phyloP scores from a whole-genome alignment of 2,888 invertebrate species.

The Pristionchus arcanus region DNA sequence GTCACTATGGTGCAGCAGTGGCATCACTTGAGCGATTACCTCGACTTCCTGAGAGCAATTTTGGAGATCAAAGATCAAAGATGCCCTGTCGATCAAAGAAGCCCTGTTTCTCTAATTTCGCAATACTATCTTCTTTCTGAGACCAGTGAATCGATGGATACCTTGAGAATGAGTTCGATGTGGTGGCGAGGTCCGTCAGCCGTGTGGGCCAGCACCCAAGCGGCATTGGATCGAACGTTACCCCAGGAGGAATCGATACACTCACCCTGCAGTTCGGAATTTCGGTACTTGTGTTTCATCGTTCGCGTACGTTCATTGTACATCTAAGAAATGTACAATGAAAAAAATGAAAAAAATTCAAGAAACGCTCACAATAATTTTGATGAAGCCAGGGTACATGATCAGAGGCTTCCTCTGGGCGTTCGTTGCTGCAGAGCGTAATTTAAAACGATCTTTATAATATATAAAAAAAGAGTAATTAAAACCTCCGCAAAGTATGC shows the following conservation, averaged over 20 bases:
- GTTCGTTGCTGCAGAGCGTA: slow-evolving; percentile 30
- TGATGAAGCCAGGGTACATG: slow-evolving; percentile 8
- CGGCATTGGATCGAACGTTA: slow-evolving; percentile 37
- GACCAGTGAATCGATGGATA: not conserved
- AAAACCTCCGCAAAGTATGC: not conserved
- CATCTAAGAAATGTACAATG: too few species aligned
- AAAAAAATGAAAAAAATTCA: too few species aligned
- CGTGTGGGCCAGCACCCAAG: slow-evolving; percentile 28
- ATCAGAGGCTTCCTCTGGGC: slow-evolving; percentile 1
- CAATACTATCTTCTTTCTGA: too few species aligned
- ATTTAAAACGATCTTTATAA: too few species aligned
- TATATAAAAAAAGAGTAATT: too few species aligned
- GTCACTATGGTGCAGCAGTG: not conserved
- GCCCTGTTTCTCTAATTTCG: not conserved
- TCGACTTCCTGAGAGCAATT: not conserved
- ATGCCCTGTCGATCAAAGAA: too few species aligned
- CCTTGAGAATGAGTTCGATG: slow-evolving; percentile 11
- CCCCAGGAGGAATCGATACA: not conserved
- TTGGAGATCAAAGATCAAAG: too few species aligned
- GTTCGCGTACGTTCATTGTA: too few species aligned
- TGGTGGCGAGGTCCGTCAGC: slow-evolving; percentile 40
- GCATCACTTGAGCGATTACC: not conserved
- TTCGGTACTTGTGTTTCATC: too few species aligned
- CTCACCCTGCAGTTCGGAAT: not conserved
- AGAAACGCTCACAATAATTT: not conserved